Evolutionary conservation across 2,797 vertebrate genomes (phyloP), one percentile per base, ranked within the genome.

Genomic region (Scomberomorus guttatus): DNA sequence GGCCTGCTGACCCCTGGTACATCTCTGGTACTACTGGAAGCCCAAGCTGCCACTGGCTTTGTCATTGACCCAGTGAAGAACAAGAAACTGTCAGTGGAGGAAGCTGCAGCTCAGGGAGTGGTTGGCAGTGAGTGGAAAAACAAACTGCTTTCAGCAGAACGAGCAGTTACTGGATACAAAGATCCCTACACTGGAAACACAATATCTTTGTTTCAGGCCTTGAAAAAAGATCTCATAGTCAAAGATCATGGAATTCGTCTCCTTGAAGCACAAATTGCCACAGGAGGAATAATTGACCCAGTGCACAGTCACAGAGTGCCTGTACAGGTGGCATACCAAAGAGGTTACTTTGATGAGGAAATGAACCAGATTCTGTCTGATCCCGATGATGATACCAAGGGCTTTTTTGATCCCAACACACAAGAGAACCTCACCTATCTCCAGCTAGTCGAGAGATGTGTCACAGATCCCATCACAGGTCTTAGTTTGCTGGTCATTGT

Each of bases 371-470:
- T 37, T 37, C 10, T 37, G 34, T 37, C 34, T 37, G 34, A 37
- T 37, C 34, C 34, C 9, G 34, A 37, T 0, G 95, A 96, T 0
- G 95, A 96, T 59, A 93, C 92, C 75, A 97, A 95, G 79, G 95
- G 96, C 52, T 97, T 96, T 85, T 96, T 96, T 0, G 96, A 97
- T 72, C 97, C 96, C 79, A 97, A 97, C 81, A 97, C 96, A 0
- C 34, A 37, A 37, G 34, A 37, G 34, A 37, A 37, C 34, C 34
- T 37, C 34, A 37, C 34, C 10, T 37, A 37, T 10, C 34, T 37
- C 9, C 34, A 37, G 34, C 10, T 37, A 37, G 34, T 37, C 1
- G 34, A 37, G 34, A 37, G 34, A 37, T 37, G 34, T 37, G 8
- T 37, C 34, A 9, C 34, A 37, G 34, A 37, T 37, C 34, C 34